Evolutionary conservation across 1,140 invertebrate species (phyloP).

Genomic region (Maniola jurtina): DNA sequence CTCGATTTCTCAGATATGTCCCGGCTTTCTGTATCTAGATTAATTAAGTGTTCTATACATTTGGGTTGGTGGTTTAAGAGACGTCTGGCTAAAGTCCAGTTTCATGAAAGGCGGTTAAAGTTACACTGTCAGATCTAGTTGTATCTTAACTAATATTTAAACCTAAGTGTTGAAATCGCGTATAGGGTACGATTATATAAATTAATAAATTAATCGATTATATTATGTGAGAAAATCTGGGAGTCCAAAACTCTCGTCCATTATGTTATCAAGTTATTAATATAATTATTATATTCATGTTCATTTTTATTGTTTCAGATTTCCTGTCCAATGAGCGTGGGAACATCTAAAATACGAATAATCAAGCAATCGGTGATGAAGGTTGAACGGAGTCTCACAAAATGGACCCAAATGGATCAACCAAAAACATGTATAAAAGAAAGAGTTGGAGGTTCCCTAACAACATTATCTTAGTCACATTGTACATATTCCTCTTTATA

Average conservation of each 20-base stretch:
- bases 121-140: too few species aligned
- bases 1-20: neutral
- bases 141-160: too few species aligned
- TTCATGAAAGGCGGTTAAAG: neutral
- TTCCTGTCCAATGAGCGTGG: conserved; percentile 32
- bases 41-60: too few species aligned
- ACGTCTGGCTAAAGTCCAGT: neutral
- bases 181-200: too few species aligned
- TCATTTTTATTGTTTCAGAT: conserved; percentile 53
- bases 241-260: too few species aligned
- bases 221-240: too few species aligned
- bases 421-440: conserved; percentile 35
- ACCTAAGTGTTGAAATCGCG: too few species aligned
- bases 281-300: neutral
- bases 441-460: conserved; percentile 52
- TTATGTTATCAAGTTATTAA: too few species aligned
- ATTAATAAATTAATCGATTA: neutral
- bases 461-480: conserved; percentile 42
- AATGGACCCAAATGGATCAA: conserved; percentile 47
- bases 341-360: conserved; percentile 17
- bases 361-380: conserved; percentile 49
- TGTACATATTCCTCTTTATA: conserved; percentile 54
- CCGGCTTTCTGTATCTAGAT: neutral
- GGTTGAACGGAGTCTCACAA: conserved; percentile 44
- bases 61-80: neutral